A percentile compares a stretch with the other conserved stretches of the same genome.
phyloP scores from a whole-genome alignment of 2,797 vertebrate genomes.

The Thripadectes ignobilis region DNA sequence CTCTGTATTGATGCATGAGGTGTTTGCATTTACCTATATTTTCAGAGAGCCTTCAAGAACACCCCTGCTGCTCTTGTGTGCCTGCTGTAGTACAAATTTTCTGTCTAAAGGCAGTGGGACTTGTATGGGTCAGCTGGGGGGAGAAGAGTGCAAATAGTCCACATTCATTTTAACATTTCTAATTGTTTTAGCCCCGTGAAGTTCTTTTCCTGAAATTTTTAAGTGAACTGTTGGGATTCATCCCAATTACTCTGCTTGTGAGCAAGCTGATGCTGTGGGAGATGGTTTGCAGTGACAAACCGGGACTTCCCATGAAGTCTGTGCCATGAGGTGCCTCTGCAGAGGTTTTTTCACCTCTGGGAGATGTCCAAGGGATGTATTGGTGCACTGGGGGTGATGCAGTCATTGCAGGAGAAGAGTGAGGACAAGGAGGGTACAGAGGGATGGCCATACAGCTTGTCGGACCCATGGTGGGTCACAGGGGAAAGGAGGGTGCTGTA shows the following conservation, averaged over 20 bases:
- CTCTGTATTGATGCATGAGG: neutral
- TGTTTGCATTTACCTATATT: neutral
- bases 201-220: neutral
- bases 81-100: neutral
- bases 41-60: neutral
- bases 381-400: neutral
- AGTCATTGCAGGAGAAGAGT: neutral
- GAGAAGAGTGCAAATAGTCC: neutral
- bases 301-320: neutral
- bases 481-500: neutral
- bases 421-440: neutral
- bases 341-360: neutral
- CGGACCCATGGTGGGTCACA: neutral
- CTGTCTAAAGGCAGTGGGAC: neutral
- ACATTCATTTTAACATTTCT: neutral
- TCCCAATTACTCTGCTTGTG: neutral
- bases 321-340: neutral
- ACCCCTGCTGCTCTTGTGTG: neutral
- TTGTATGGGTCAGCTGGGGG: neutral
- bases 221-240: neutral
- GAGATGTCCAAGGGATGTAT: neutral
- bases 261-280: neutral
- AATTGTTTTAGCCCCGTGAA: fast-evolving
- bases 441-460: neutral
- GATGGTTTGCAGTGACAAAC: neutral